These are phyloP conservation scores for Cataglyphis albicans DNA, from an alignment of 2,888 invertebrate genomes.

Conservation along the genomic window DNA sequence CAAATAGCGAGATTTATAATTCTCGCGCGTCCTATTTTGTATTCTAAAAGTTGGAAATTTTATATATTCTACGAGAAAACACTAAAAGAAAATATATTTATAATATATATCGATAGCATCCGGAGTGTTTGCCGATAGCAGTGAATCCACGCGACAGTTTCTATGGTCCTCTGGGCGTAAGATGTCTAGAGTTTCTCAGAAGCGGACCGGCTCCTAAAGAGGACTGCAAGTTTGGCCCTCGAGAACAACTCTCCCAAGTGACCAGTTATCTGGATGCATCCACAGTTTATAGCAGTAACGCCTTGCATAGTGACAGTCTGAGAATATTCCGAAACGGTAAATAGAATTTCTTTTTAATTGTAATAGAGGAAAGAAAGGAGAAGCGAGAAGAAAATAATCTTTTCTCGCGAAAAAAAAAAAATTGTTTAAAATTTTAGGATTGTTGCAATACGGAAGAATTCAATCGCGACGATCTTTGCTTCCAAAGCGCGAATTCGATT, in stretches of 20 bases:
- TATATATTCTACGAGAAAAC: background rate
- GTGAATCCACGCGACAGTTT: slow-evolving; percentile 92
- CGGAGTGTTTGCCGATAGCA: slow-evolving; percentile 94
- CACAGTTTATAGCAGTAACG: slow-evolving; percentile 93
- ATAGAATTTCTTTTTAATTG: background rate
- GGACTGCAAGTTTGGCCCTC: slow-evolving; percentile 93
- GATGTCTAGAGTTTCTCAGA: slow-evolving; percentile 93
- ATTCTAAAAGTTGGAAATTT: background rate
- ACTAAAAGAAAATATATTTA: background rate
- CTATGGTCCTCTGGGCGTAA: slow-evolving; percentile 90
- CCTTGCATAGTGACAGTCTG: slow-evolving; percentile 90
- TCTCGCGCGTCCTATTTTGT: background rate
- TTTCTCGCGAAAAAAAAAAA: background rate
- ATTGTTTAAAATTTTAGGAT: slow-evolving; percentile 74
- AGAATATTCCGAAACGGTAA: slow-evolving; percentile 91
- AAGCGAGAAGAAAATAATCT: background rate
- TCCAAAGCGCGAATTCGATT: slow-evolving; percentile 88
- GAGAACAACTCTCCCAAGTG: slow-evolving; percentile 94
- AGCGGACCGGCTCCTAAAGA: slow-evolving; percentile 93
- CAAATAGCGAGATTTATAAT: background rate
- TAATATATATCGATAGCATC: slow-evolving; percentile 88
- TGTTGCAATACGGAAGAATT: slow-evolving; percentile 88
- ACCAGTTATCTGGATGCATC: slow-evolving; percentile 94
- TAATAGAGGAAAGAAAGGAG: background rate
- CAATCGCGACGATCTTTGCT: slow-evolving; percentile 88